phyloP scores from a whole-genome alignment of 2,888 invertebrate genomes.

The Anoplius nigerrimus region DNA sequence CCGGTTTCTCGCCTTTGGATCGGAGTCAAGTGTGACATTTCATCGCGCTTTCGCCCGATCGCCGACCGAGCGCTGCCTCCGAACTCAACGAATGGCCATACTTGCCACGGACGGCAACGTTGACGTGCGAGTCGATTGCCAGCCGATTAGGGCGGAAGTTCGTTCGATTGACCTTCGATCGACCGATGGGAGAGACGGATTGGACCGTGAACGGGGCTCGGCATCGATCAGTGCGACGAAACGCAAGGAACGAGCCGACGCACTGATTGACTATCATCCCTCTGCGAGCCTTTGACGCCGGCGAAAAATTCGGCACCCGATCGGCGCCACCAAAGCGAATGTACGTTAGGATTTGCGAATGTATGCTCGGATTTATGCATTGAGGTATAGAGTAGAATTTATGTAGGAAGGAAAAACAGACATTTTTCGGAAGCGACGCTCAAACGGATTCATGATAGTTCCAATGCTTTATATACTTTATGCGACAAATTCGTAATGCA shows the following conservation, averaged over 20 bases:
- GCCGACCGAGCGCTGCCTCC: not conserved
- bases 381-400: too few species aligned
- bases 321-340: too few species aligned
- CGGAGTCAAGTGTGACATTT: slow-evolving; percentile 3
- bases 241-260: slow-evolving; percentile 12
- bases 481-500: too few species aligned
- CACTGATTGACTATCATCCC: too few species aligned
- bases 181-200: slow-evolving; percentile 18
- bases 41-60: slow-evolving; percentile 1
- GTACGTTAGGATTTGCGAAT: too few species aligned
- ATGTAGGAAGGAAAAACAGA: too few species aligned
- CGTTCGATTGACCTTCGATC: slow-evolving; percentile 65
- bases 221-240: slow-evolving; percentile 16
- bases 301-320: too few species aligned
- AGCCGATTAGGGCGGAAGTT: slow-evolving; percentile 63
- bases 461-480: too few species aligned
- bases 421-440: too few species aligned
- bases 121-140: slow-evolving; percentile 58
- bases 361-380: too few species aligned
- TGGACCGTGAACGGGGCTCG: slow-evolving; percentile 7
- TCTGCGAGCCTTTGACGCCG: too few species aligned
- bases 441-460: too few species aligned
- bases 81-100: slow-evolving; percentile 1
- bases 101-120: slow-evolving; percentile 19
- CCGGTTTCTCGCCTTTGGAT: slow-evolving; percentile 9